Evolutionary conservation across 1,140 invertebrate species (phyloP).

Genomic region (Schmidtea mediterranea): DNA sequence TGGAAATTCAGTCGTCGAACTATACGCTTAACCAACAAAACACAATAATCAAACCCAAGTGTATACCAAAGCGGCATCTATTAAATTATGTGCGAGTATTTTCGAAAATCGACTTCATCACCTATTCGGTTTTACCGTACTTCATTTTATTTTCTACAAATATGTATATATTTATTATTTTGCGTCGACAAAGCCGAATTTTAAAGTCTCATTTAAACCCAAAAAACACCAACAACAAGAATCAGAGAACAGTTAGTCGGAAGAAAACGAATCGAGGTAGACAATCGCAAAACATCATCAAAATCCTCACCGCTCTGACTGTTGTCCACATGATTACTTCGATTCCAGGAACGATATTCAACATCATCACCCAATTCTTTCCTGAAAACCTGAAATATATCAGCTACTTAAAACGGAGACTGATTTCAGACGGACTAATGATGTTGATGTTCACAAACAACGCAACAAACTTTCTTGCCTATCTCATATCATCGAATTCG

Average conservation of each 20-base stretch:
- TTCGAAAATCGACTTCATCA: conserved; percentile 1
- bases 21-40: background rate
- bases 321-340: background rate
- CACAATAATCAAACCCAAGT: background rate
- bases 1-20: background rate
- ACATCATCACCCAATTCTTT: background rate
- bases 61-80: background rate
- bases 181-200: background rate
- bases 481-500: conserved; percentile 1
- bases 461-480: conserved; percentile 2
- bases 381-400: background rate
- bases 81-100: background rate
- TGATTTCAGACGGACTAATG: background rate
- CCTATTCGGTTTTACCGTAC: background rate
- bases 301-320: background rate
- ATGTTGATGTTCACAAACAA: background rate
- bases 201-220: background rate
- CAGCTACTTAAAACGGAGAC: background rate
- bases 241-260: background rate
- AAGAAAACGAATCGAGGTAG: background rate
- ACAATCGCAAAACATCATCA: background rate
- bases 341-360: background rate
- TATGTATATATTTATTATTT: background rate
- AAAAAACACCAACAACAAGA: background rate
- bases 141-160: conserved; percentile 3